These are phyloP conservation scores for Eriocheir sinensis DNA, from an alignment of 1,140 invertebrate genomes.

Conservation along the genomic window DNA sequence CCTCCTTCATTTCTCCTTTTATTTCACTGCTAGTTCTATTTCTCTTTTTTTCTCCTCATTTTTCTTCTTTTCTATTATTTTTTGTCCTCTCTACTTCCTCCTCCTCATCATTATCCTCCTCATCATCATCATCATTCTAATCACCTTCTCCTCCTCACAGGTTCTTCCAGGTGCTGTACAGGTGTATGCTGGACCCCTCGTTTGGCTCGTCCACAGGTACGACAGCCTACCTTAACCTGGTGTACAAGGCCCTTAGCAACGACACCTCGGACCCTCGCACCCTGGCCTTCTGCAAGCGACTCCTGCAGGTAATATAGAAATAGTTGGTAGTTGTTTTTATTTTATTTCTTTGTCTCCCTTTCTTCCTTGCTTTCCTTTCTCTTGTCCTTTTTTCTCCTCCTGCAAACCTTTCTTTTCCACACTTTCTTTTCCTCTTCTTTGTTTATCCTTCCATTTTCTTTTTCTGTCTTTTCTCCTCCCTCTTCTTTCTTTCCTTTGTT, in stretches of 20 bases:
- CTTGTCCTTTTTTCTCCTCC: background rate
- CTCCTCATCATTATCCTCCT: no score
- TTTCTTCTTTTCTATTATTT: background rate
- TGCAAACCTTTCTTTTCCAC: background rate
- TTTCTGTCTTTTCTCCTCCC: background rate
- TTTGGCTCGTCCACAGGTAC: constrained; percentile 89
- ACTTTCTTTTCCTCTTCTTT: background rate
- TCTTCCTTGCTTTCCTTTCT: background rate
- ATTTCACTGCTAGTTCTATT: no score
- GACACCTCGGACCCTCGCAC: constrained; percentile 89
- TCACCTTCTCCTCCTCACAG: constrained; percentile 81
- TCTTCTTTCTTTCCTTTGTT: background rate
- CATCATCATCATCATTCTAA: background rate
- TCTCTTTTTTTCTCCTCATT: no score
- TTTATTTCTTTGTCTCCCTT: background rate
- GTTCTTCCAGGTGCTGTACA: constrained; percentile 95
- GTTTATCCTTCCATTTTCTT: no score
- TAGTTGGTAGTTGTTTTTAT: no score
- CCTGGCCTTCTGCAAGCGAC: constrained; percentile 93
- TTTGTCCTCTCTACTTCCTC: background rate
- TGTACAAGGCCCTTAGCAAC: constrained; percentile 91
- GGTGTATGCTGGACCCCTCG: constrained; percentile 90
- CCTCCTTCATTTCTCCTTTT: no score
- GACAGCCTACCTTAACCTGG: constrained; percentile 92
- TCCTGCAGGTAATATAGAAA: constrained; percentile 84